phyloP scores from a whole-genome alignment of 2,113 vertebrate genomes.

The Pachycephala philippinensis region DNA sequence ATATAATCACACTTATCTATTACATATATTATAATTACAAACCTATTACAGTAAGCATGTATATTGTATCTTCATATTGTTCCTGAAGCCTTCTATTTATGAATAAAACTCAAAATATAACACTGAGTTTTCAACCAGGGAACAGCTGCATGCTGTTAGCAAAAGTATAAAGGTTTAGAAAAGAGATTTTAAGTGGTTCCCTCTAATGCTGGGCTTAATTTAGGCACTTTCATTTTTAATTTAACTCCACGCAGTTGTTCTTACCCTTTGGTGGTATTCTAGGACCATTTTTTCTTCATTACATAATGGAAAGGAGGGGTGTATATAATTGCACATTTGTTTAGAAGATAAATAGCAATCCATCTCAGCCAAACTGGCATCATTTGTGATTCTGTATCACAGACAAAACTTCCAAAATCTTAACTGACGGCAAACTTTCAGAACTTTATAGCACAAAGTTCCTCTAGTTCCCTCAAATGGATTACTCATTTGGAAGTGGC shows the following conservation, averaged over 20 bases:
- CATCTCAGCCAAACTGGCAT: background rate
- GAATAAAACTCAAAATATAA: background rate
- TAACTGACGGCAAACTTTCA: background rate
- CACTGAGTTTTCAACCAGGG: background rate
- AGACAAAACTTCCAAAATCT: background rate
- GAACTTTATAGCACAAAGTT: background rate
- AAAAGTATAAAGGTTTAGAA: background rate
- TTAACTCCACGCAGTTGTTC: background rate
- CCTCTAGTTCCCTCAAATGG: background rate
- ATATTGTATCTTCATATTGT: background rate
- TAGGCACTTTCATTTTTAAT: background rate
- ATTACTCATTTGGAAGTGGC: background rate
- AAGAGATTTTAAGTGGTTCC: background rate
- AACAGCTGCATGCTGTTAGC: background rate
- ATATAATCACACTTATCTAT: background rate
- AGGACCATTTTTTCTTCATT: background rate
- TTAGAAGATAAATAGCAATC: background rate
- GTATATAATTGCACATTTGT: background rate
- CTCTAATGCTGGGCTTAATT: background rate
- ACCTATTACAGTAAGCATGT: background rate
- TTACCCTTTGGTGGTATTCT: background rate
- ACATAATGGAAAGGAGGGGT: background rate
- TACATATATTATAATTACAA: background rate
- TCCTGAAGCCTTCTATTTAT: background rate
- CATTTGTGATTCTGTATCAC: background rate